phyloP scores from a whole-genome alignment of 1,140 invertebrate genomes.

The Coelopa frigida region DNA sequence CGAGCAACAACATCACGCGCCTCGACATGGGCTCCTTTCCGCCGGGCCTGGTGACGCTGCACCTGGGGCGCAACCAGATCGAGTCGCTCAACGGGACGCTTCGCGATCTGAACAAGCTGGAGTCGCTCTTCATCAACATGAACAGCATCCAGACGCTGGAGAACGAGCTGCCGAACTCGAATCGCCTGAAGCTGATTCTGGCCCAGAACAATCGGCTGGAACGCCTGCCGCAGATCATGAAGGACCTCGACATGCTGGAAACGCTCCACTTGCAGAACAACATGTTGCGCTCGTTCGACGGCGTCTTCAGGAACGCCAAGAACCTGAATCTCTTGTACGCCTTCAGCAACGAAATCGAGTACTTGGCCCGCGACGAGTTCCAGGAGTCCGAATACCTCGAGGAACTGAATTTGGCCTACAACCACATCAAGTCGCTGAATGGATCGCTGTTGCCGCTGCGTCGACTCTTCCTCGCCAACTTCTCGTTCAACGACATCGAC shows the following conservation, averaged over 20 bases:
- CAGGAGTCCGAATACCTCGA: constrained; percentile 57
- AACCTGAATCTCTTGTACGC: constrained; percentile 58
- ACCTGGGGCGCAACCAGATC: constrained; percentile 65
- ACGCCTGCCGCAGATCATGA: constrained; percentile 60
- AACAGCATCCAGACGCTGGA: constrained; percentile 67
- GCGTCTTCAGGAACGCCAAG: constrained; percentile 58
- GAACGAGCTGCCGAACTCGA: constrained; percentile 60
- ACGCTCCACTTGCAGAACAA: constrained; percentile 64
- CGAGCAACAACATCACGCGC: constrained; percentile 61
- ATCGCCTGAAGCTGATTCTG: constrained; percentile 59
- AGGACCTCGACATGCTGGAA: constrained; percentile 57
- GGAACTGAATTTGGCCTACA: constrained; percentile 60
- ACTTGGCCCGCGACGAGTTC: constrained; percentile 67
- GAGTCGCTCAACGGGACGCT: constrained; percentile 65
- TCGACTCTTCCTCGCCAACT: constrained; percentile 59
- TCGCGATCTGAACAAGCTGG: constrained; percentile 58
- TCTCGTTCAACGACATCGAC: constrained; percentile 64
- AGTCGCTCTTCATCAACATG: constrained; percentile 69
- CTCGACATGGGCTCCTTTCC: constrained; percentile 60
- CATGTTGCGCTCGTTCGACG: constrained; percentile 58
- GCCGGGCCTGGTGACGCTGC: constrained; percentile 56
- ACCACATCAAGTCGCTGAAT: constrained; percentile 61
- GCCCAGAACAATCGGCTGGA: constrained; percentile 63
- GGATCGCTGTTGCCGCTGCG: constrained; percentile 63
- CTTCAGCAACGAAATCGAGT: constrained; percentile 64